phyloP scores from a whole-genome alignment of 1,140 invertebrate genomes.

The Caenorhabditis remanei region DNA sequence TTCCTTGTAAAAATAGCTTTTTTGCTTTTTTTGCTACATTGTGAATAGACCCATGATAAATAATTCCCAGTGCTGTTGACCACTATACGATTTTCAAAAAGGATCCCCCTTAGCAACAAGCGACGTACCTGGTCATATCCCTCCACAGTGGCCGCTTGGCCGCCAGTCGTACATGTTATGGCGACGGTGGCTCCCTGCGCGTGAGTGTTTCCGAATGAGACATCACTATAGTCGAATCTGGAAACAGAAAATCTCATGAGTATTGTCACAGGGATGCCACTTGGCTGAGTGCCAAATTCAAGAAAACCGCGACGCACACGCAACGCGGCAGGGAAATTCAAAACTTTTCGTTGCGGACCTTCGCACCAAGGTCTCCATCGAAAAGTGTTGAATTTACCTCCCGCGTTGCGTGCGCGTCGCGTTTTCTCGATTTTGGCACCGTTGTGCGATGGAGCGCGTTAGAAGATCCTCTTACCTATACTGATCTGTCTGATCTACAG shows the following conservation, averaged over 20 bases:
- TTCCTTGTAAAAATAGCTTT: no score
- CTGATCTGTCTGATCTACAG: slow-evolving; percentile 77
- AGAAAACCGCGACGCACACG: no score
- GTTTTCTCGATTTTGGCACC: no score
- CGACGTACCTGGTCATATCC: slow-evolving; percentile 75
- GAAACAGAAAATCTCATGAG: slow-evolving; percentile 3
- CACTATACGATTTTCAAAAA: slow-evolving; percentile 19
- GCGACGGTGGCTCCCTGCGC: slow-evolving; percentile 74
- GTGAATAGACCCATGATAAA: background rate
- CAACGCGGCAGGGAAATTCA: no score
- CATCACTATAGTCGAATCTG: slow-evolving; percentile 77
- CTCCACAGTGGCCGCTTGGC: slow-evolving; percentile 77
- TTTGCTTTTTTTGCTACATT: no score
- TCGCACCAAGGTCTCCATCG: no score
- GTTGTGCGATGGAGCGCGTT: no score
- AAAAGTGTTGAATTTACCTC: no score
- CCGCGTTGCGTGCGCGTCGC: no score
- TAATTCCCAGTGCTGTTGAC: slow-evolving; percentile 3
- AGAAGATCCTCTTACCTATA: slow-evolving; percentile 67
- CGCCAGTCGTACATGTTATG: slow-evolving; percentile 77
- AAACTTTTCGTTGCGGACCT: no score
- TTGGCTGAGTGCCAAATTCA: no score
- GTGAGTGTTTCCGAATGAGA: slow-evolving; percentile 77
- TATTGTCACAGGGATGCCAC: background rate
- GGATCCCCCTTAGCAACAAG: background rate